Base-by-base conservation (phyloP, 1,140 invertebrate species). In the Myzus persicae region DNA sequence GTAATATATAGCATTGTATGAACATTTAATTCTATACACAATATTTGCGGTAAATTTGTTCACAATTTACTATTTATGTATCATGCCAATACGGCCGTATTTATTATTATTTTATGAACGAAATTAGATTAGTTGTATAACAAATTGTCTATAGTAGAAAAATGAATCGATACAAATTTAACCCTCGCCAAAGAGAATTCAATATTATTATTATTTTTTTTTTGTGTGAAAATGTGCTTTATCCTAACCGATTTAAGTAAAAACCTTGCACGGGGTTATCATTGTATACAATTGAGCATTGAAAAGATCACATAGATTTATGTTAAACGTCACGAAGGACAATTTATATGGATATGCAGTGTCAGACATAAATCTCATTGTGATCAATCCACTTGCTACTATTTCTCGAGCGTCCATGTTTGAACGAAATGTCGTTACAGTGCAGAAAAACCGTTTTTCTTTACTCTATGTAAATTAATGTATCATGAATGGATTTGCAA, bases 301-400 rank as follows among this genome's bases (percentile, higher is more conserved):
- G 81, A 82, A 82, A 36, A 82, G 22, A 82, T 82, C 81, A 40
- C n/a, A 82, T 82, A 40, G n/a, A 82, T 40, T 82, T 40, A 40
- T 82, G 38, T 82, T 82, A 40, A 40, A 82, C 81, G 81, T 40
- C 36, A 82, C 81, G 20, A 20, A 82, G 81, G 8, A 82, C 81
- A 82, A 82, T 82, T 38, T 82, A 82, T 82, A 82, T 82, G 81
- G 81, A 82, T 82, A 40, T 82, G 22, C 24, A 82, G 81, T 82
- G 38, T 82, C 81, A 82, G 22, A 8, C 81, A 82, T 40, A 82
- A 82, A 82, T 82, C 81, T 7, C 40, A 82, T 40, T 82, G 81
- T 82, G 36, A 82, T 82, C 36, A 40, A 40, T 38, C n/a, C 36
- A 82, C 8, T 38, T 24, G 81, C 81, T 76, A 82, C 81, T 82